phyloP scores from a whole-genome alignment of 2,888 invertebrate species.

The Callosobruchus maculatus region DNA sequence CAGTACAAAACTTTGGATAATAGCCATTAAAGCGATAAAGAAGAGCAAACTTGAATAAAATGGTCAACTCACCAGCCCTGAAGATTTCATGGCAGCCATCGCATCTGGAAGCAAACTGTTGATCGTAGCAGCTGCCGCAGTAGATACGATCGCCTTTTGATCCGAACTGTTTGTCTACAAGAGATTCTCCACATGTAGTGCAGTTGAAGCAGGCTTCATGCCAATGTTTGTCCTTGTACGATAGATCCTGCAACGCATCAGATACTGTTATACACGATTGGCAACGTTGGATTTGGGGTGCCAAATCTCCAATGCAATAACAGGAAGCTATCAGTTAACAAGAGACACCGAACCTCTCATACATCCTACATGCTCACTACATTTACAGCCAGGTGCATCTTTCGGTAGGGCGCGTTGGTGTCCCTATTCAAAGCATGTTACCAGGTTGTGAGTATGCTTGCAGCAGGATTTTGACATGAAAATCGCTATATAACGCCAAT shows the following conservation, averaged over 20 bases:
- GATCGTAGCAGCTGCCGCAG: slow-evolving; percentile 99
- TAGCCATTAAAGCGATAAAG: neutral
- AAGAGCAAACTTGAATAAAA: neutral
- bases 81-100: slow-evolving; percentile 99
- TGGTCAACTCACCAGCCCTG: slow-evolving; percentile 85
- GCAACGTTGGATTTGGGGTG: no score
- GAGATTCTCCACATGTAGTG: slow-evolving; percentile 93
- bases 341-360: no score
- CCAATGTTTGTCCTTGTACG: slow-evolving; percentile 99
- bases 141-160: slow-evolving; percentile 99
- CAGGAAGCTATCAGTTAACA: no score
- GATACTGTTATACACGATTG: no score
- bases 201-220: slow-evolving; percentile 99
- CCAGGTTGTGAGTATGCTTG: no score
- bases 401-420: no score
- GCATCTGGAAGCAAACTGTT: slow-evolving; percentile 98
- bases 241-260: slow-evolving; percentile 78
- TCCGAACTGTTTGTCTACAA: slow-evolving; percentile 99
- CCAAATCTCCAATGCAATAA: no score
- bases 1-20: neutral
- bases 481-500: no score
- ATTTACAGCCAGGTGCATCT: no score
- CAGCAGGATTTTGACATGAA: no score
- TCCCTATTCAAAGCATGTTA: no score
- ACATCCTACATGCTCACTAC: no score